Evolutionary conservation across 2,888 invertebrate species (phyloP).

Genomic region (Tortricodes alternella): DNA sequence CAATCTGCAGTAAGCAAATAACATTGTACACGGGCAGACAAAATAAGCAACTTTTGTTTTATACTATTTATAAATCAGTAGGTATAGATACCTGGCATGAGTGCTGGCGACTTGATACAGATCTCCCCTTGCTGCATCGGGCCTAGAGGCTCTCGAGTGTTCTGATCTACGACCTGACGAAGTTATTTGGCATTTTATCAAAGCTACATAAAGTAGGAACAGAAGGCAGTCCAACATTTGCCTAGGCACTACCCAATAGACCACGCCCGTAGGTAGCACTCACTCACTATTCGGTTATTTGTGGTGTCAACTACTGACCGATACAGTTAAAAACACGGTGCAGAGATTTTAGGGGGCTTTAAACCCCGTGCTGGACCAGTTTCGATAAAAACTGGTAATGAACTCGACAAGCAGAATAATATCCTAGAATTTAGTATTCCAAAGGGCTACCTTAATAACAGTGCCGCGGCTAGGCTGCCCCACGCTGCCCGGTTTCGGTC

Average conservation of each 20-base stretch:
- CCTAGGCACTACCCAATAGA: background rate
- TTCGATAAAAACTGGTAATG: too few species aligned
- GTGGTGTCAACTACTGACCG: too few species aligned
- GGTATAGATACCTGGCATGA: conserved; percentile 25
- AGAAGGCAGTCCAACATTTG: background rate
- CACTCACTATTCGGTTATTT: too few species aligned
- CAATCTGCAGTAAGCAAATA: too few species aligned
- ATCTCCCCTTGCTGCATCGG: conserved; percentile 53
- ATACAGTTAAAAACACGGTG: too few species aligned
- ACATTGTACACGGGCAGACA: too few species aligned
- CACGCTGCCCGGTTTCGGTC: conserved; percentile 38
- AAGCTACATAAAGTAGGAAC: background rate
- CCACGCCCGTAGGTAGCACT: too few species aligned
- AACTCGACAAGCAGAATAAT: too few species aligned
- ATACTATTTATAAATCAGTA: too few species aligned
- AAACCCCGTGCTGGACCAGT: too few species aligned
- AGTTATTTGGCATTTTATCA: conserved; percentile 35
- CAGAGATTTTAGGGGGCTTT: too few species aligned
- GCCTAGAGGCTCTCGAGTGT: conserved; percentile 61
- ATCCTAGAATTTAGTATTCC: too few species aligned
- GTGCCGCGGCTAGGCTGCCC: conserved; percentile 35
- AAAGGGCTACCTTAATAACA: conserved; percentile 38
- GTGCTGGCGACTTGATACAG: conserved; percentile 33
- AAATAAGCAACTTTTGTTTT: background rate
- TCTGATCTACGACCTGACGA: conserved; percentile 51